These are phyloP conservation scores for Danio tinwini DNA, from an alignment of 2,797 vertebrate genomes.

Conservation along the genomic window DNA sequence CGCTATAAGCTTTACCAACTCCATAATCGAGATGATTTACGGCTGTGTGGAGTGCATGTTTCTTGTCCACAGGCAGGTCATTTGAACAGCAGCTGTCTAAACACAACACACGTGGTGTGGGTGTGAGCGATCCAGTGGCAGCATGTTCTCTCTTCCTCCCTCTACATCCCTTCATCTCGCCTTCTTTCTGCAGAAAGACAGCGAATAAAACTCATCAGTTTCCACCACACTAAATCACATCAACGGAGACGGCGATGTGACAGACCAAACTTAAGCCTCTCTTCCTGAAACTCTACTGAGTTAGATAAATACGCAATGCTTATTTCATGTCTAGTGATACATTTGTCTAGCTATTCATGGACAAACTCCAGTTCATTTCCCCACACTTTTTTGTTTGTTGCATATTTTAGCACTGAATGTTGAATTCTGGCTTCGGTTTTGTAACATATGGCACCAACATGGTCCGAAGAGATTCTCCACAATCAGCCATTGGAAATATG, in stretches of 20 bases:
- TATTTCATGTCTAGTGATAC: constrained; percentile 6
- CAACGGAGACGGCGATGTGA: constrained; percentile 7
- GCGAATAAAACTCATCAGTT: constrained; percentile 12
- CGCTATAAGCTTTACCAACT: constrained; percentile 39
- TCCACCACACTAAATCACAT: constrained; percentile 23
- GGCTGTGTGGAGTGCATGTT: constrained; percentile 30
- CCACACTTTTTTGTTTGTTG: constrained; percentile 45
- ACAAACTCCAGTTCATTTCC: constrained; percentile 49
- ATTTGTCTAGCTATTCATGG: constrained; percentile 37
- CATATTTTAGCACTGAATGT: constrained; percentile 34
- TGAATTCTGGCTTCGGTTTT: constrained; percentile 43
- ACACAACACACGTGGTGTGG: constrained; percentile 42
- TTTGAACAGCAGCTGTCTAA: constrained; percentile 60
- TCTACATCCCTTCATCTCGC: not conserved
- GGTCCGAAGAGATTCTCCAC: constrained; percentile 29
- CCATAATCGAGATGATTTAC: constrained; percentile 58
- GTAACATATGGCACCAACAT: constrained; percentile 59
- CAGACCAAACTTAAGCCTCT: constrained; percentile 17
- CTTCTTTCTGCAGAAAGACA: not conserved
- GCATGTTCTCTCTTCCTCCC: constrained; percentile 28
- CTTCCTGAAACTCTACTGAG: not conserved
- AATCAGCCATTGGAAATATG: constrained; percentile 46
- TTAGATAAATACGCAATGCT: constrained; percentile 10
- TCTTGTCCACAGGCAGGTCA: constrained; percentile 38
- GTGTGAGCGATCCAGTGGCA: constrained; percentile 30